These are phyloP conservation scores for Valencia hispanica DNA, from an alignment of 2,797 vertebrate species.

Conservation along the genomic window DNA sequence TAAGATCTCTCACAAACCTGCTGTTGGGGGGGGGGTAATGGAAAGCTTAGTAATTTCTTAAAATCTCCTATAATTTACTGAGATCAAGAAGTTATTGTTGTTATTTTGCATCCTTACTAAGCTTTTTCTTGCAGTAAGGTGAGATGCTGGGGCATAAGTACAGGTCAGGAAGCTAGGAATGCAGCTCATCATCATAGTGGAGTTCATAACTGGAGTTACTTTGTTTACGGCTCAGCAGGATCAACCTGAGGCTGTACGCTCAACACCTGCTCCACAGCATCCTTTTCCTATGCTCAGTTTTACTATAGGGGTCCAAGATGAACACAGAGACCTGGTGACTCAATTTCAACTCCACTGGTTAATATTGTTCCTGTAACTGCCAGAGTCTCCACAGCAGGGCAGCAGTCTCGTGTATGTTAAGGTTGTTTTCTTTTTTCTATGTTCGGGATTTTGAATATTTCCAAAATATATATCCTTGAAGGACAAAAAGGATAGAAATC, in stretches of 20 bases:
- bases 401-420: no score
- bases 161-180: conserved; percentile 22
- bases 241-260: conserved; percentile 27
- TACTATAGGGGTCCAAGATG: neutral
- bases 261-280: conserved; percentile 29
- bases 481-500: no score
- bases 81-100: no score
- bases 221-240: conserved; percentile 37
- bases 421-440: neutral
- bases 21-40: no score
- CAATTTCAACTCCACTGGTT: neutral
- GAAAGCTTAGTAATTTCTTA: no score
- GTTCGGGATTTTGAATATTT: neutral
- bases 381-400: neutral
- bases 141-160: conserved; percentile 26
- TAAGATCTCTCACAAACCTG: neutral
- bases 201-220: conserved; percentile 33
- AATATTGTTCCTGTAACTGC: neutral
- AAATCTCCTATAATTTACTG: no score
- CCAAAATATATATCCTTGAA: no score
- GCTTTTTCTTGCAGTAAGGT: conserved; percentile 46
- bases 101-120: conserved; percentile 68
- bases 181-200: neutral
- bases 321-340: conserved; percentile 12
- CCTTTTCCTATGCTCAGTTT: conserved; percentile 7